Evolutionary conservation across 2,797 vertebrate genomes (phyloP), one percentile per base, ranked within the genome.

Genomic region (Pantherophis vulpinus): DNA sequence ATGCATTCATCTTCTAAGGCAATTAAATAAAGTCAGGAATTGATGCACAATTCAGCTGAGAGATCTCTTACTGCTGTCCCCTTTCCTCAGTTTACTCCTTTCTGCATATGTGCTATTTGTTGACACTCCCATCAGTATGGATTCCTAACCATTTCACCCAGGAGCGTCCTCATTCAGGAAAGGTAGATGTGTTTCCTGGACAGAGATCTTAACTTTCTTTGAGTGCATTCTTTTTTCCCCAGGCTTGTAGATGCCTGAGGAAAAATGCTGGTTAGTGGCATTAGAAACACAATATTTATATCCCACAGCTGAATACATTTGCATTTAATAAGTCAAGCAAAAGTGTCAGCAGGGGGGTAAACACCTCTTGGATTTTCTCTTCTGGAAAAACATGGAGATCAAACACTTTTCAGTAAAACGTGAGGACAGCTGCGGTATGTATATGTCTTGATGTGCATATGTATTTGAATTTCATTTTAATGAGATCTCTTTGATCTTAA

Each of bases 21-120:
- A 98, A 98, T 98, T 98, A 98, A 98, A 98, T 98, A 98, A 98
- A 98, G 98, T 98, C 98, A 96, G 98, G 98, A 98, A 98, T 98
- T 98, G 98, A 98, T 98, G 98, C 97, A 98, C 98, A 98, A 98
- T 98, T 97, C 97, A 97, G 97, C 97, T 89, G 96, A 96, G 93
- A 98, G 97, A 96, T 96, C 96, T 97, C 94, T 97, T 96, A 95
- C 93, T 92, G 95, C 95, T 94, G 94, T 92, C 61, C 63, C 88
- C 86, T 91, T 91, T 58, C 54, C 42, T 90, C 90, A 37, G 74
- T 87, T 93, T 90, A 51, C 55, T 86, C 91, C 92, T 94, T 91
- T 61, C 89, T 87, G 54, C 58, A 83, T 56, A 37, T 29, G 16
- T 60, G n/a, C 8, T 55, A 12, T 55, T 88, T 89, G 86, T 51